Evolutionary conservation across 2,113 vertebrate species (phyloP).

Genomic region (Ancistrus triradiatus): DNA sequence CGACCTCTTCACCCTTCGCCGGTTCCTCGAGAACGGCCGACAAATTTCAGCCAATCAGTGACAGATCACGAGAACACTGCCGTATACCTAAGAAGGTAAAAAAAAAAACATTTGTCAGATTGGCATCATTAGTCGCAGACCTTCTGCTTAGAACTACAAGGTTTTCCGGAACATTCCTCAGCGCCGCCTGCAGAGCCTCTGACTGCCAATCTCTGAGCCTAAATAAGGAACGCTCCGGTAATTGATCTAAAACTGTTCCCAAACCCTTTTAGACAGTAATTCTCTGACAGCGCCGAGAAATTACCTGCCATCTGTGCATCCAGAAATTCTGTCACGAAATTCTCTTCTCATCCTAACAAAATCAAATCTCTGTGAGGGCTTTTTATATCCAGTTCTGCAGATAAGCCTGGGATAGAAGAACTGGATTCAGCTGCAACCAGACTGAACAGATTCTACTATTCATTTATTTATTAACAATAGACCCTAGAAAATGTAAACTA

Average conservation of each 20-base stretch:
- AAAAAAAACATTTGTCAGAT: conserved; percentile 17
- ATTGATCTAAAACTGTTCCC: conserved; percentile 11
- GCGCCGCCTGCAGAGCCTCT: background rate
- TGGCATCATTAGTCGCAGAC: conserved; percentile 19
- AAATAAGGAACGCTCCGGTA: background rate
- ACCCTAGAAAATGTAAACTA: too few species aligned
- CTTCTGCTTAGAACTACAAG: background rate
- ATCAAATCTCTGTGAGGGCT: too few species aligned
- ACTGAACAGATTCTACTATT: too few species aligned
- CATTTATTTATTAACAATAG: too few species aligned
- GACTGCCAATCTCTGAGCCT: background rate
- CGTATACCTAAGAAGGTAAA: background rate
- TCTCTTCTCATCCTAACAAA: too few species aligned
- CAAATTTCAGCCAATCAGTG: conserved; percentile 27
- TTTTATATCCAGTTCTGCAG: too few species aligned
- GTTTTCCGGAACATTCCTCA: background rate
- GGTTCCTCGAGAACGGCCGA: conserved; percentile 8
- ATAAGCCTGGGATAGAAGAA: too few species aligned
- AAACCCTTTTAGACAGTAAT: background rate
- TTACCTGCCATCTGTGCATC: background rate
- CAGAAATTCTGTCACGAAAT: too few species aligned
- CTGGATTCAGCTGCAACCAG: too few species aligned
- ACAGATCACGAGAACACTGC: conserved; percentile 15
- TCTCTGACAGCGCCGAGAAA: conserved; percentile 2
- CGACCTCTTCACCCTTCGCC: conserved; percentile 22